Base-by-base conservation (phyloP, 2,797 vertebrate species). In the Myotis vivesi region DNA sequence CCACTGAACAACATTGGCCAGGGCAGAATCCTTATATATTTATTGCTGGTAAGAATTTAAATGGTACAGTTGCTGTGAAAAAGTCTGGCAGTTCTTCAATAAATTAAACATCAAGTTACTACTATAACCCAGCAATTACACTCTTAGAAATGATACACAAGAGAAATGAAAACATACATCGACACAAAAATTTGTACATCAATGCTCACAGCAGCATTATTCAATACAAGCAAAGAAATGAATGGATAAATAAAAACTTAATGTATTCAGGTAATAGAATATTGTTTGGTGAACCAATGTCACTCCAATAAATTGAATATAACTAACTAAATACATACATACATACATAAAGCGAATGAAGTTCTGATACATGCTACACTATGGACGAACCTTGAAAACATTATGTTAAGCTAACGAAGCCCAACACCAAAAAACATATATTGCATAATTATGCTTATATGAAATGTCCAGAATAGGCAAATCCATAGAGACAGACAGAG, bases 161-260 rank as follows among this genome's bases (percentile, higher is more conserved):
- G 38, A 93, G 44, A 89, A 81, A 89, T 89, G 25, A 96, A 95
- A 95, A 91, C 59, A 89, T 46, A 36, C 10, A 57, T 75, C 15
- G 28, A 89, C 30, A 86, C 28, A 25, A 91, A 93, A 89, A 75
- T 15, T 44, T 88, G 64, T 57, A 33, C 20, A 62, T 62, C 51
- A 87, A 87, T 82, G n/a, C 59, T 94, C 77, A 77, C 20, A 44
- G n/a, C 38, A 88, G 7, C 44, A 87, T 55, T 81, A 94, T n/a
- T 76, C 62, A 64, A 68, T 69, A 92, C 20, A 23, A 55, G 22
- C 20, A 55, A 94, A 94, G 64, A 49, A 51, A 93, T 71, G 53
- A 91, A 93, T 68, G 25, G 25, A 79, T 57, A 66, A 90, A 91
- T 57, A 83, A 75, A 87, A 75, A 59, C 6, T 23, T 25, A 22